Conservation (phyloP, 2,888 invertebrate species). For the Osedax fenrisi region DNA sequence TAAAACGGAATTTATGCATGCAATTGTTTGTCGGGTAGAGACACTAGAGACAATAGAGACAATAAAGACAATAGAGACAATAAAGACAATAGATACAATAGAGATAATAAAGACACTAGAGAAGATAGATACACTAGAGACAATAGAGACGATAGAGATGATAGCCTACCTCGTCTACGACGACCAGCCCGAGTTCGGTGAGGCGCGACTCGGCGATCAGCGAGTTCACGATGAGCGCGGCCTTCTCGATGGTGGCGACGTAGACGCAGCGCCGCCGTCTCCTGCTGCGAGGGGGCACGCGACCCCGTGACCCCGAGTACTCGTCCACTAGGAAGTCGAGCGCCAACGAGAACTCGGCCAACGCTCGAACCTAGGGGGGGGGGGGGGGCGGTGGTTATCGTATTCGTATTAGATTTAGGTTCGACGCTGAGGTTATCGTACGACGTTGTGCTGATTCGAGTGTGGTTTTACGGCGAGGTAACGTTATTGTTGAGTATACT, state of each 20-base stretch:
- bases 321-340: conserved; percentile 82
- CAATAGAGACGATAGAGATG: no score
- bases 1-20: no score
- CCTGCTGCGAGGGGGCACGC: conserved; percentile 68
- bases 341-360: conserved; percentile 75
- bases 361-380: conserved; percentile 60
- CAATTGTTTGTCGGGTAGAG: no score
- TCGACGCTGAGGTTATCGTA: no score
- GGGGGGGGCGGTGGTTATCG: not conserved
- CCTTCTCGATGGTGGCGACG: conserved; percentile 89
- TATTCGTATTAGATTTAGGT: not conserved
- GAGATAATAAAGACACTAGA: no score
- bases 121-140: no score
- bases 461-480: no score
- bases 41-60: no score
- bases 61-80: no score
- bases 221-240: conserved; percentile 69
- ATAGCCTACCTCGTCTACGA: conserved; percentile 77
- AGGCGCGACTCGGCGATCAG: conserved; percentile 66
- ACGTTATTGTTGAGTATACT: no score
- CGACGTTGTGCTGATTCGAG: no score
- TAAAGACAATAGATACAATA: no score
- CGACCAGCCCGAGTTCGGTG: conserved; percentile 65
- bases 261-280: conserved; percentile 68
- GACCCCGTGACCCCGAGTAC: conserved; percentile 80